These are phyloP conservation scores for Argyresthia goedartella DNA, from an alignment of 2,888 invertebrate genomes.

Conservation along the genomic window DNA sequence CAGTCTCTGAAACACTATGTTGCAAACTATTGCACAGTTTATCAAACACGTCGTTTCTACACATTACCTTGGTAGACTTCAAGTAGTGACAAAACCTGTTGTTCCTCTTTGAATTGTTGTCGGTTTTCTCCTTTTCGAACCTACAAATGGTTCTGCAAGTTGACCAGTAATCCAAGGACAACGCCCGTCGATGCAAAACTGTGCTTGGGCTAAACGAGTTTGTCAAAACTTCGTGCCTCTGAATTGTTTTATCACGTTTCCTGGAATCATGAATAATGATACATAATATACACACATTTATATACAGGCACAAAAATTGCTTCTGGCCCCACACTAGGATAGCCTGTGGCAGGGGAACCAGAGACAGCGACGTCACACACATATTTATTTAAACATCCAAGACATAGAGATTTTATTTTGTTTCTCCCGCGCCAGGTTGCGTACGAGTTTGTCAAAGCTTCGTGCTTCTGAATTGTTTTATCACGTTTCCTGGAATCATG, in stretches of 20 bases:
- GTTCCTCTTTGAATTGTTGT: conserved; percentile 73
- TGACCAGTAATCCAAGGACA: conserved; percentile 79
- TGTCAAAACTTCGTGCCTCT: conserved; percentile 47
- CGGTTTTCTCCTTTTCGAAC: conserved; percentile 73
- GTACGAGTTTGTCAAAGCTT: conserved; percentile 52
- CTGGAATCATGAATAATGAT: conserved; percentile 49
- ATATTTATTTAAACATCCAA: no score
- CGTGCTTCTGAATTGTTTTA: conserved; percentile 40
- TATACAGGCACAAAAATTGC: no score
- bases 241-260: conserved; percentile 43
- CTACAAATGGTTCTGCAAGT: conserved; percentile 77
- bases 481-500: conserved; percentile 57
- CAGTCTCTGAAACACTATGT: no score
- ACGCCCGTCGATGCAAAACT: conserved; percentile 63
- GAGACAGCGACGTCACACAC: not conserved
- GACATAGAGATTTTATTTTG: no score
- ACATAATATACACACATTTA: not conserved
- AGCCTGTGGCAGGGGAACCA: no score
- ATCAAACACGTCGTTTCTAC: conserved; percentile 62
- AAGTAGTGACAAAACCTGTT: conserved; percentile 86
- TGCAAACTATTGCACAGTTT: conserved; percentile 49
- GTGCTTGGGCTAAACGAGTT: conserved; percentile 56
- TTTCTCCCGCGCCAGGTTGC: no score
- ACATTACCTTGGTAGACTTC: conserved; percentile 66
- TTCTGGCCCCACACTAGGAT: no score